Base-by-base conservation (phyloP, 2,113 vertebrate genomes). In the Dinomys branickii region DNA sequence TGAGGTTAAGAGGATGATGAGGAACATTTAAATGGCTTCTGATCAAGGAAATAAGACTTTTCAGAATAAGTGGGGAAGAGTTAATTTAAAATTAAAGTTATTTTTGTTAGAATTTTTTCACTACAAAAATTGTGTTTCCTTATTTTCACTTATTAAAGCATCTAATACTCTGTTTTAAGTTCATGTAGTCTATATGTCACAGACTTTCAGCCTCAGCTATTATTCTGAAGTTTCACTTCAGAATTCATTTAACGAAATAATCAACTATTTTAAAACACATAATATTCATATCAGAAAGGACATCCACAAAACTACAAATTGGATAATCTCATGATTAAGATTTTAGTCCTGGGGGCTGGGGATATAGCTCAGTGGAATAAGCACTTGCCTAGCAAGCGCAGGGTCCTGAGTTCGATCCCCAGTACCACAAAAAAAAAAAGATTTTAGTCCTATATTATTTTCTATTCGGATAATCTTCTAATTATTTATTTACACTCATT, bases 61-160 rank as follows among this genome's bases (percentile, higher is more conserved):
- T 90, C 54, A 24, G 85, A 67, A 71, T 67, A 87, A 91, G 17
- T 20, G 52, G 0, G 58, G 13, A 50, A 28, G 0, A 69, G 7
- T 56, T 88, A 56, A 38, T 65, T 78, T 97, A 59, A 86, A 90
- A 50, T 65, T 30, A 54, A 81, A 28, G 26, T 94, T 77, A 58
- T 65, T 91, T 82, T 86, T 82, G 11, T 85, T 58, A 22, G 19
- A 63, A 91, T 86, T 80, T 78, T 9, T 54, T 67, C 1, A 11
- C 7, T 17, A 78, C 6, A 81, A 86, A 85, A 93, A 54, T 38
- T 59, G 69, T 26, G 3, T 16, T 90, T 85, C 35, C 16, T 16
- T 20, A 92, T 75, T 94, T 96, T 83, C 7, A 91, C 19, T 67
- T 10, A 52, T 35, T 65, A 90, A 95, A 50, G 7, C 12, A 80